Evolutionary conservation across 2,888 invertebrate genomes (phyloP).

Genomic region (Lottia gigantea): DNA sequence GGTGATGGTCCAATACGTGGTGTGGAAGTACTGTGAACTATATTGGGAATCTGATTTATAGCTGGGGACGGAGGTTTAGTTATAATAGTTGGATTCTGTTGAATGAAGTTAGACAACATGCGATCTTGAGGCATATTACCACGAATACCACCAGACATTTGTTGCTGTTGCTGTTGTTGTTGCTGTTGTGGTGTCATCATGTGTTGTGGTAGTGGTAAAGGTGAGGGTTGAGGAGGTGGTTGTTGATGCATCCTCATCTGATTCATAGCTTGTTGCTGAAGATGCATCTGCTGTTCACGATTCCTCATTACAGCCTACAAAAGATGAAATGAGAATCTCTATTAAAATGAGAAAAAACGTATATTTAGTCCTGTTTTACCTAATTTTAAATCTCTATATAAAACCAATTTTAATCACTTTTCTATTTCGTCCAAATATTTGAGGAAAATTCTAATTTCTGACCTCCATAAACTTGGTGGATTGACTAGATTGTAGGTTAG

Average conservation of each 20-base stretch:
- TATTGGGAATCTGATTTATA: slow-evolving; percentile 36
- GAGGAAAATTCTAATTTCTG: too few relatives aligned
- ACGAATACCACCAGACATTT: slow-evolving; percentile 61
- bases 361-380: too few relatives aligned
- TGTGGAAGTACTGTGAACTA: slow-evolving; percentile 41
- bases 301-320: slow-evolving; percentile 56
- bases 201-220: slow-evolving; percentile 17
- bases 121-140: slow-evolving; percentile 39
- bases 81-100: slow-evolving; percentile 63
- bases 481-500: slow-evolving; percentile 20
- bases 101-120: slow-evolving; percentile 54
- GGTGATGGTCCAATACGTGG: slow-evolving; percentile 47
- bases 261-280: slow-evolving; percentile 51
- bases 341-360: too few relatives aligned
- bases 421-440: too few relatives aligned
- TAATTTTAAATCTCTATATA: too few relatives aligned
- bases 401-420: too few relatives aligned
- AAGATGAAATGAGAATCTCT: too few relatives aligned
- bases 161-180: slow-evolving; percentile 72
- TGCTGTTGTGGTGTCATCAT: slow-evolving; percentile 65
- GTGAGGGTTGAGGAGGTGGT: slow-evolving; percentile 10
- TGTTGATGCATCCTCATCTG: slow-evolving; percentile 38
- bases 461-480: slow-evolving; percentile 23
- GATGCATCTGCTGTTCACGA: slow-evolving; percentile 58
- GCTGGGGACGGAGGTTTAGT: slow-evolving; percentile 63